phyloP scores from a whole-genome alignment of 2,888 invertebrate species.

The Syrphus vitripennis region DNA sequence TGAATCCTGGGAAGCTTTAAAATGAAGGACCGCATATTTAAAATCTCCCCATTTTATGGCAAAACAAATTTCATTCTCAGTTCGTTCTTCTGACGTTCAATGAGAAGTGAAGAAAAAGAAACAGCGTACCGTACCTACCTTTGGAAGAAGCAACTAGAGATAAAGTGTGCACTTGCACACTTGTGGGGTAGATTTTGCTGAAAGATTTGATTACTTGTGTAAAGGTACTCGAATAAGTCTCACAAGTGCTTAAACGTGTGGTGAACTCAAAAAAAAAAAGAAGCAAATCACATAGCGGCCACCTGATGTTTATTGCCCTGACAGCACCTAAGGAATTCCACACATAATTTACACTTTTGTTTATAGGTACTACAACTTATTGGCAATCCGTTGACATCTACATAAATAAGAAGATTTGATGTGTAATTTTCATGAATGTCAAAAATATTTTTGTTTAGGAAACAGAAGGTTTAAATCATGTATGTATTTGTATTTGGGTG shows the following conservation, averaged over 20 bases:
- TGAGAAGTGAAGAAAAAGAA: background rate
- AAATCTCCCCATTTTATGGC: constrained; percentile 5
- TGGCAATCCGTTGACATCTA: background rate
- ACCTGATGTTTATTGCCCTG: background rate
- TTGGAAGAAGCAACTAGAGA: background rate
- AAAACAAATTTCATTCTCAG: constrained; percentile 24
- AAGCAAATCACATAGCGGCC: background rate
- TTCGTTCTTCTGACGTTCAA: background rate
- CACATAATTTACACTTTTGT: background rate
- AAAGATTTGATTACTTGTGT: constrained; percentile 1
- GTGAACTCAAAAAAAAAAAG: background rate
- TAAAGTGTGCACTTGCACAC: constrained; percentile 4
- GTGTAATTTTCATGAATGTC: background rate
- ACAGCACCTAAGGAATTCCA: background rate
- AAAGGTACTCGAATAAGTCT: background rate
- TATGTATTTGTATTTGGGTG: too few species aligned
- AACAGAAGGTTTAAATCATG: too few species aligned
- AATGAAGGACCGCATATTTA: constrained; percentile 17
- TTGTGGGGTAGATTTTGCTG: background rate
- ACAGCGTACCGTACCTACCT: background rate
- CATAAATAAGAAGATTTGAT: background rate
- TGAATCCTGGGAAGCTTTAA: constrained; percentile 30
- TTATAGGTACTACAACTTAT: background rate
- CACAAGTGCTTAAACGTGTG: background rate
- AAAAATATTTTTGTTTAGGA: background rate